Evolutionary conservation across 2,113 vertebrate genomes (phyloP), one percentile per base, ranked within the genome.

Genomic region (Motacilla alba): DNA sequence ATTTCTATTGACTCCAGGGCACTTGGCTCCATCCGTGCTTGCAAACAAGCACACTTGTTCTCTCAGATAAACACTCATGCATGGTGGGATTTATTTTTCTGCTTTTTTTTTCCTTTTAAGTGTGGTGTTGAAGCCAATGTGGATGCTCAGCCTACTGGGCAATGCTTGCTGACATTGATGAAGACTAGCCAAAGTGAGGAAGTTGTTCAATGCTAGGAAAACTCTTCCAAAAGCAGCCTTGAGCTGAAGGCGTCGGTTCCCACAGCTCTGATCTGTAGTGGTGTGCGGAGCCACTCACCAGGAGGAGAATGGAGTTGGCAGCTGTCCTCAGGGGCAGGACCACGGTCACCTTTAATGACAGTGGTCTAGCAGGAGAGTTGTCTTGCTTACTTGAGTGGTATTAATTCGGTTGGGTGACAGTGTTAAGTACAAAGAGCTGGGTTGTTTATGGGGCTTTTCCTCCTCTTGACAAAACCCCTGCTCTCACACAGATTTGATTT

Each of bases 261-360:
- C 6, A 1, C 44, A 77, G 53, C 50, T 83, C 43, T 1, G 1
- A 39, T 73, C 37, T 2, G 0, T 10, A 30, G 15, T 1, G 4
- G 6, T 47, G 26, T 12, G 8, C 0, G 0, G 77, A 81, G 64
- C 41, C 3, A 0, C 64, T 75, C 2, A 0, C 49, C 2, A 4
- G 37, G 35, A 69, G 50, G 46, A 93, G 83, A 83, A 63, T 15
- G 56, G 44, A 60, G 7, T 24, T 94, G 81, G 69, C 73, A 87
- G 35, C 70, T 75, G 21, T 77, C 74, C 53, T 91, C 49, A 13
- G 35, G 19, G 26, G 21, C 53, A 77, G 66, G 50, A 58, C 78
- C 9, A 1, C 18, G 47, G 41, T 85, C 63, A 44, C 46, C 55
- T 93, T 59, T 30, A 39, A 43, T 69, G 70, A 39, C 47, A 46